Percentiles rank a stretch among this genome's conserved stretches.
Conservation (phyloP, 2,888 invertebrate genomes). For the Aporophyla nigra region DNA sequence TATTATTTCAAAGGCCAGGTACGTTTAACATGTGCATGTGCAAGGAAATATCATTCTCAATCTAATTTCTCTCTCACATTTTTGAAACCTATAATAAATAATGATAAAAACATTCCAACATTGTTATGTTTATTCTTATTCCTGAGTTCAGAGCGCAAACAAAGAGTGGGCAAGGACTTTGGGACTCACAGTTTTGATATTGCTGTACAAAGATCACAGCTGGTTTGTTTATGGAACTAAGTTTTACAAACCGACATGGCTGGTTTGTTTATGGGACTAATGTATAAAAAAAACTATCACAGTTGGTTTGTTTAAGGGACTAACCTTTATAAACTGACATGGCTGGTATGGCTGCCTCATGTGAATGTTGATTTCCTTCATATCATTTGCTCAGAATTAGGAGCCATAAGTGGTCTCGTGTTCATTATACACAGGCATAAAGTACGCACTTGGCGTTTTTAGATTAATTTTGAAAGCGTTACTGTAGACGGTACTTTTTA, state of each 20-base stretch:
- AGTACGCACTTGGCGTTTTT: too few relatives aligned
- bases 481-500: too few relatives aligned
- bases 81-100: neutral
- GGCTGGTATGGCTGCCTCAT: neutral
- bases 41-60: neutral
- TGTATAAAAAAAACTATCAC: too few relatives aligned
- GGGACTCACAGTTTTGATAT: neutral
- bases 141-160: neutral
- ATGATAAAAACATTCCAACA: neutral
- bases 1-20: neutral
- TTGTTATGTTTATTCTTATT: neutral
- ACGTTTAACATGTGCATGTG: neutral
- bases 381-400: neutral
- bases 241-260: too few relatives aligned
- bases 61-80: neutral
- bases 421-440: too few relatives aligned
- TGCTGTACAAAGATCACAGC: neutral
- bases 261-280: too few relatives aligned
- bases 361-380: neutral
- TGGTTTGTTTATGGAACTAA: too few relatives aligned
- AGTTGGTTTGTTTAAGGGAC: too few relatives aligned
- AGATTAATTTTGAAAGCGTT: too few relatives aligned
- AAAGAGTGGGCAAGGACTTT: neutral
- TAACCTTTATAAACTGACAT: neutral
- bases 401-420: too few relatives aligned